Conservation (phyloP, 2,797 vertebrate genomes). For the Picus viridis region DNA sequence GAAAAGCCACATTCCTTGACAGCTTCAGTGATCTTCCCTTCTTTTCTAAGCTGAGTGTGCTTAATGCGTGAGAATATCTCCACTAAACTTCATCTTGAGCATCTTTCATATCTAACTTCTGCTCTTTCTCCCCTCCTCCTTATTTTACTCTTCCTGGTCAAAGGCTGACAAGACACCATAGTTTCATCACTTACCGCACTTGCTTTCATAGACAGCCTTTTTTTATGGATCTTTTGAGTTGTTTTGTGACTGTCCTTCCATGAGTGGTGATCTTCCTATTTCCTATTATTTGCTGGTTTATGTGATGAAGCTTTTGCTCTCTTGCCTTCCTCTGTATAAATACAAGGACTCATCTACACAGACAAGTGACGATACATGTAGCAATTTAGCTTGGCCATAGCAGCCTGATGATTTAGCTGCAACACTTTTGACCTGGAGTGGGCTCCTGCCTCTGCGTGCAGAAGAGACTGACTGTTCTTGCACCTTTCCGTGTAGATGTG, state of each 20-base stretch:
- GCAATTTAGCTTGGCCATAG: background rate
- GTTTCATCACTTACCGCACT: background rate
- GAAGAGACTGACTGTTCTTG: background rate
- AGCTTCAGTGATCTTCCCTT: background rate
- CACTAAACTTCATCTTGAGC: constrained; percentile 37
- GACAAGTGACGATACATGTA: background rate
- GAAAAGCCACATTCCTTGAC: constrained; percentile 1
- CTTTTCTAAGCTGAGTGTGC: constrained; percentile 29
- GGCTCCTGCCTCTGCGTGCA: background rate
- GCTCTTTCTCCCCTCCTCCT: background rate
- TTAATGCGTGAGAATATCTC: constrained; percentile 22
- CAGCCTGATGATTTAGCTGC: background rate
- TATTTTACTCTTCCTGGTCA: background rate
- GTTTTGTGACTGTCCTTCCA: background rate
- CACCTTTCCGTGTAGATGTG: background rate
- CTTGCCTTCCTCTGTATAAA: background rate
- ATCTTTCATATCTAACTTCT: constrained; percentile 17
- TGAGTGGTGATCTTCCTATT: background rate
- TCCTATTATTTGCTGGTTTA: background rate
- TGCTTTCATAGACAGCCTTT: background rate
- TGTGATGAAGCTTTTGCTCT: background rate
- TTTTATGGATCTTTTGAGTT: background rate
- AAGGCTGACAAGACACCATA: constrained; percentile 12
- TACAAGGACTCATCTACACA: background rate
- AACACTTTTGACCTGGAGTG: background rate